Percentiles rank a stretch among this genome's conserved stretches.
These are phyloP conservation scores for Pangasius krempfi DNA, from an alignment of 2,797 vertebrate species.

Conservation along the genomic window DNA sequence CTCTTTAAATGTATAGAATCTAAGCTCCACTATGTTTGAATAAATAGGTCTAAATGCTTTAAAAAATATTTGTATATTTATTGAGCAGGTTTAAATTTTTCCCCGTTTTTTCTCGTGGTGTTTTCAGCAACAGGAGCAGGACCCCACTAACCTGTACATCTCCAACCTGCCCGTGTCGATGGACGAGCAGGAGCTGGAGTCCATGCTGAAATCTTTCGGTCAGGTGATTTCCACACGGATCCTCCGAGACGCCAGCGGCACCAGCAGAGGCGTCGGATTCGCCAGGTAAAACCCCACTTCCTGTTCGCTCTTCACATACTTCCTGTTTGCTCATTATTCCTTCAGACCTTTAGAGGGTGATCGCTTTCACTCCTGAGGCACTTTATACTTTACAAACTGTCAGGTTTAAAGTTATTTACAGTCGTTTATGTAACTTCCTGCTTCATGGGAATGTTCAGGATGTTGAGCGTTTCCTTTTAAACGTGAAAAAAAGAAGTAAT, in stretches of 20 bases:
- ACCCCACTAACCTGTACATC: conserved; percentile 97
- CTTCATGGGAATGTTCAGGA: background rate
- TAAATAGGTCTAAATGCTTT: background rate
- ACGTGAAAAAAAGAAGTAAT: background rate
- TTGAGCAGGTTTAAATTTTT: background rate
- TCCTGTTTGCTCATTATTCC: background rate
- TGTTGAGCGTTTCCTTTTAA: background rate
- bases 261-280: conserved; percentile 97
- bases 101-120: background rate
- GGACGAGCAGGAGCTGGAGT: conserved; percentile 93
- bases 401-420: background rate
- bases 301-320: background rate
- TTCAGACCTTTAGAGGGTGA: background rate
- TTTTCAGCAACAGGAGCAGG: conserved; percentile 58
- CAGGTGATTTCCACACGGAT: conserved; percentile 94
- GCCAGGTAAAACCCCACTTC: conserved; percentile 80
- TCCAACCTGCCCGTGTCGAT: conserved; percentile 95
- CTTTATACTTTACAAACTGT: background rate
- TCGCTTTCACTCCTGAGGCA: background rate
- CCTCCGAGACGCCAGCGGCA: conserved; percentile 92
- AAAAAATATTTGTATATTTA: background rate
- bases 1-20: background rate
- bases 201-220: conserved; percentile 94
- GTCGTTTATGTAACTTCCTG: no score
- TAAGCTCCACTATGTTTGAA: background rate